These are phyloP conservation scores for Acanthiza pusilla DNA, from an alignment of 2,797 vertebrate species.

Conservation along the genomic window DNA sequence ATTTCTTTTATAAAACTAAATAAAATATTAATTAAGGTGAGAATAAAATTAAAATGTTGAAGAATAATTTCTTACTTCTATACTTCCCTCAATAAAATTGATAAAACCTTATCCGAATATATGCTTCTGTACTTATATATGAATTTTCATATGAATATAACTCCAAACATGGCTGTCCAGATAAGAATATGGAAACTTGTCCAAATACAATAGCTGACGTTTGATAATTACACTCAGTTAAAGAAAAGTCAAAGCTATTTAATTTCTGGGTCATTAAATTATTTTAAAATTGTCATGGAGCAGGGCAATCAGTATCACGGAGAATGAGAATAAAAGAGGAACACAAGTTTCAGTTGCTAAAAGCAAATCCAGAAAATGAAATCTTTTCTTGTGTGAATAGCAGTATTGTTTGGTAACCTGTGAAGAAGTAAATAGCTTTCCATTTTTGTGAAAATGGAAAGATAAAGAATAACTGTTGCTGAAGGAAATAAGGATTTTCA, in stretches of 20 bases:
- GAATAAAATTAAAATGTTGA: background rate
- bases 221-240: background rate
- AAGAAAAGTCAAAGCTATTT: background rate
- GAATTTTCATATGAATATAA: background rate
- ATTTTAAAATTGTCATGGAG: background rate
- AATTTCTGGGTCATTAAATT: background rate
- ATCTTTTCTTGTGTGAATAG: background rate
- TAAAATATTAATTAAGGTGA: background rate
- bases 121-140: background rate
- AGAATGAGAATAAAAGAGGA: background rate
- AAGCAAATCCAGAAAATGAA: background rate
- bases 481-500: background rate
- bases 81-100: background rate
- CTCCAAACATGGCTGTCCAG: background rate
- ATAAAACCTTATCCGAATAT: background rate
- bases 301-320: background rate
- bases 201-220: background rate
- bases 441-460: background rate
- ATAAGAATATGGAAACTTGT: background rate
- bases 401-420: background rate
- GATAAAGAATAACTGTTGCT: background rate
- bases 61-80: background rate
- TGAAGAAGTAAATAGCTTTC: background rate
- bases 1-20: background rate
- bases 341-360: background rate